Base-by-base conservation (phyloP, 2,888 invertebrate genomes). In the Perithous albicinctus region DNA sequence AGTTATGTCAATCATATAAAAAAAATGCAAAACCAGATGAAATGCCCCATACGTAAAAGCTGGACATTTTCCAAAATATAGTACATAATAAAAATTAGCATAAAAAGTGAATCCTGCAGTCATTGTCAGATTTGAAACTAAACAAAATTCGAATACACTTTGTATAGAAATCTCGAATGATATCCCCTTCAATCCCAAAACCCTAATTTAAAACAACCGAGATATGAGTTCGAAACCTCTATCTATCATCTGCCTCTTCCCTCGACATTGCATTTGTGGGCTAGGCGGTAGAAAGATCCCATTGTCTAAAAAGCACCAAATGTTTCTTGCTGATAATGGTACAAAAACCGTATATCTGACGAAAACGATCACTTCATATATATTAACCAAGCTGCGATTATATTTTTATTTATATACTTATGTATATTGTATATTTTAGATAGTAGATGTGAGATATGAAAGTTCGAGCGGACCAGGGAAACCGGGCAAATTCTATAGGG, bases 381-480 rank as follows among this genome's bases (percentile, higher is more conserved):
- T 26, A 5, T 12, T 43, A 5, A 6, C 43, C 32, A 48, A 15
- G 43, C 8, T 66, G 59, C 32, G 59, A 73, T 69, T 46, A 43
- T 69, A 66, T 41, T 46, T 61, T 32, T 10, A 18, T 15, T 32
- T 41, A 26, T 32, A 35, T 51, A 73, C n/a, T n/a, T n/a, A n/a
- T n/a, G n/a, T n/a, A n/a, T n/a, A n/a, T 69, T 74, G 32, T 12
- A 51, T 66, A 72, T 82, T 78, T 61, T 38, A 67, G 48, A 26
- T 43, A 12, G 38, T 23, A 29, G 35, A 43, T 20, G 66, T 20
- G 79, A 85, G 89, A 89, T 89, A 89, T 89, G 88, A 83, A 87
- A 87, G 86, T 88, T 88, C 78, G 86, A 86, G 86, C 87, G 85
- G 86, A 86, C 67, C 2, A 64, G 43, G 56, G 63, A 61, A 67